phyloP scores from a whole-genome alignment of 1,140 invertebrate species.

The Aphaenogaster floridana region DNA sequence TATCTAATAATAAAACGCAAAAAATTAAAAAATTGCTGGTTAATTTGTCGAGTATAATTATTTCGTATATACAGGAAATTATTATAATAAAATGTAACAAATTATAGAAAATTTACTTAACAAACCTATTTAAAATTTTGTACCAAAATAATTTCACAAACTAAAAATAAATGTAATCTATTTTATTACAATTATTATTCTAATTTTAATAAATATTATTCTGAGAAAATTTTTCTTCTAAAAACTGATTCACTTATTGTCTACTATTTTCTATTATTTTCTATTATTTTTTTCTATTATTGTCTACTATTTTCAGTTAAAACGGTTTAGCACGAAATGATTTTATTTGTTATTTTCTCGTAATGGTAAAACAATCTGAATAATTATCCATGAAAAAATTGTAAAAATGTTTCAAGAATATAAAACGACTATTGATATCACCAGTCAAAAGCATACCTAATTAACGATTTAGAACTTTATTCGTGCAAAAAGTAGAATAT shows the following conservation, averaged over 20 bases:
- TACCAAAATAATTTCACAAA: neutral
- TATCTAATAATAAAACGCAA: neutral
- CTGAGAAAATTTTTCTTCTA: slow-evolving; percentile 11
- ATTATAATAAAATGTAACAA: neutral
- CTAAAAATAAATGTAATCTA: slow-evolving; percentile 16
- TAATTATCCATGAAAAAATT: slow-evolving; percentile 20
- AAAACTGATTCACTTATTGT: neutral
- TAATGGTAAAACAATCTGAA: neutral
- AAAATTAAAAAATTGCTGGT: slow-evolving; percentile 1
- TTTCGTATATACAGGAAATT: neutral
- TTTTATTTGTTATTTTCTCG: neutral
- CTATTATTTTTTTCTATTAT: neutral
- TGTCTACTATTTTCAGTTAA: neutral
- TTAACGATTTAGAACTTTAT: neutral
- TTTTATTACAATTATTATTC: slow-evolving; percentile 8
- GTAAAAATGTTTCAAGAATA: slow-evolving; percentile 6
- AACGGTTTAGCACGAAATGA: slow-evolving; percentile 1
- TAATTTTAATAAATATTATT: slow-evolving; percentile 22
- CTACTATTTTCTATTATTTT: neutral
- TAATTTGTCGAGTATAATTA: neutral
- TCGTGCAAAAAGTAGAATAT: neutral
- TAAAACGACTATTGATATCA: neutral
- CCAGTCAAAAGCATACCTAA: neutral
- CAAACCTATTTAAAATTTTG: slow-evolving; percentile 16
- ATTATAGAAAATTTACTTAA: neutral